Percentiles rank a stretch among this genome's conserved stretches.
Evolutionary conservation across 2,113 vertebrate genomes (phyloP).

Genomic region (Dunckerocampus dactyliophorus): DNA sequence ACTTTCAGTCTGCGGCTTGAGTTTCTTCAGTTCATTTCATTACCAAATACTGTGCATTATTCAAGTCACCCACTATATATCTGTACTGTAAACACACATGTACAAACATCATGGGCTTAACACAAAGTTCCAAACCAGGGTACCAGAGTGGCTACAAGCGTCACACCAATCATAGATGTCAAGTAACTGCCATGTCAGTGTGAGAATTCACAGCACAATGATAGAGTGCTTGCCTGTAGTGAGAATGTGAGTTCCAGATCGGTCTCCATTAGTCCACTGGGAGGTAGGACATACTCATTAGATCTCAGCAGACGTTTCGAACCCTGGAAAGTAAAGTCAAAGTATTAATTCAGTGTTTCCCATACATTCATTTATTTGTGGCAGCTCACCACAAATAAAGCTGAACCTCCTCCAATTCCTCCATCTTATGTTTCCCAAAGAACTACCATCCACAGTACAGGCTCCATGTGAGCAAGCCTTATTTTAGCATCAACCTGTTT

Average conservation of each 20-base stretch:
- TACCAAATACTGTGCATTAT: not conserved
- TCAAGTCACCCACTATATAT: not conserved
- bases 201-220: slow-evolving; percentile 40
- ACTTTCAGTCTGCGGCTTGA: not conserved
- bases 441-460: slow-evolving; percentile 5
- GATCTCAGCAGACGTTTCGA: slow-evolving; percentile 79
- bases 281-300: slow-evolving; percentile 76
- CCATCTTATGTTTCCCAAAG: slow-evolving; percentile 4
- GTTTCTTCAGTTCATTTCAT: not conserved
- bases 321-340: slow-evolving; percentile 58
- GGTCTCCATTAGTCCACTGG: slow-evolving; percentile 78
- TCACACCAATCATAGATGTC: slow-evolving; percentile 16
- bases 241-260: slow-evolving; percentile 80
- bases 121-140: not conserved
- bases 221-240: slow-evolving; percentile 68
- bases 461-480: slow-evolving; percentile 4
- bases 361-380: no score
- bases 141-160: slow-evolving; percentile 13
- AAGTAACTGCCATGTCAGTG: slow-evolving; percentile 20
- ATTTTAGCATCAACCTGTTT: slow-evolving; percentile 33
- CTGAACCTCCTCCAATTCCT: not conserved
- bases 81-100: not conserved
- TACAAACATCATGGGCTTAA: not conserved
- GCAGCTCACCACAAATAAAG: no score
- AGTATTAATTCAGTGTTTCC: not conserved